These are phyloP conservation scores for Rhombomys opimus DNA, from an alignment of 2,113 vertebrate genomes.

Conservation along the genomic window DNA sequence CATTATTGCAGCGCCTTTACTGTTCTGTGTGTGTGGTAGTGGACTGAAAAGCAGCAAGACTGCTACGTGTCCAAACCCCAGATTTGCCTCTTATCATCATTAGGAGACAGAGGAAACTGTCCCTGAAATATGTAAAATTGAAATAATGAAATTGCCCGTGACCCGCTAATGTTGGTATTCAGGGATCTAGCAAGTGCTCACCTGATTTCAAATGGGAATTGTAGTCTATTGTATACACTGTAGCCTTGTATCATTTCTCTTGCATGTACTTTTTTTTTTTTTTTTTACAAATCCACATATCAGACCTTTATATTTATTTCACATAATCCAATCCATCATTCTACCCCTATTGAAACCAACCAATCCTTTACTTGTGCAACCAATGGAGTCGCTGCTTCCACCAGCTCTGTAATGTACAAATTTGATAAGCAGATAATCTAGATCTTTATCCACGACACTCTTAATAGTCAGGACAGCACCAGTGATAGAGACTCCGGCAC, in stretches of 20 bases:
- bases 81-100: neutral
- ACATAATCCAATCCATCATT: conserved; percentile 19
- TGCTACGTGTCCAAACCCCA: neutral
- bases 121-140: neutral
- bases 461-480: neutral
- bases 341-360: neutral
- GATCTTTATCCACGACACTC: neutral
- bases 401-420: neutral
- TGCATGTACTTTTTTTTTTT: neutral
- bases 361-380: neutral
- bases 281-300: conserved; percentile 22
- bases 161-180: neutral
- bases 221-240: neutral
- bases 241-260: neutral
- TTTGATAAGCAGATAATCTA: neutral
- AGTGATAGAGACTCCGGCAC: neutral
- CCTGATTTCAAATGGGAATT: conserved; percentile 17
- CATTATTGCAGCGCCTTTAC: neutral
- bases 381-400: neutral
- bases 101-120: neutral
- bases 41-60: neutral
- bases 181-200: neutral
- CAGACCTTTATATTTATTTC: neutral
- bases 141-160: neutral
- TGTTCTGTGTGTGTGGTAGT: neutral